Evolutionary conservation across 2,113 vertebrate genomes (phyloP), one percentile per base, ranked within the genome.

Genomic region (Amphiprion ocellaris): DNA sequence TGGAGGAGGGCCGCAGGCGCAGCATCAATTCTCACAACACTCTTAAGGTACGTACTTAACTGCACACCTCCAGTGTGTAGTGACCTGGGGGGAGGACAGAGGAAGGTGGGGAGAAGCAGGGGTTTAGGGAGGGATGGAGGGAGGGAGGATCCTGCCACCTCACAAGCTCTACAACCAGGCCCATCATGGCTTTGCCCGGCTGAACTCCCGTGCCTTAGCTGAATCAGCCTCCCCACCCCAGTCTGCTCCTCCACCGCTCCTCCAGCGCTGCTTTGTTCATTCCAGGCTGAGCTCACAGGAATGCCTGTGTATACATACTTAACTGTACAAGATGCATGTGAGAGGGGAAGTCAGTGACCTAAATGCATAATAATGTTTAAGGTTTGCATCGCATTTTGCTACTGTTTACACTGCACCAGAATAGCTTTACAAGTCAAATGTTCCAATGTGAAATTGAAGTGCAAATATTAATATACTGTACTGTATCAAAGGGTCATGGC

Each of bases 1-100:
- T 98, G 92, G 98, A 99, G 87, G 98, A 98, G 15, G 97, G 96
- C 17, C 92, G 98, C 50, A 92, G 97, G 12, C 93, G 97, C 77
- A 97, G 97, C 10, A 92, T 97, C 78, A 96, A 95, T 24, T 96
- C 98, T 17, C 98, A 98, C 92, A 95, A 93, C 26, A 90, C 97
- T 1, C 97, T 99, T 67, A 99, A 99, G 97, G 98, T 99, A 96
- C 37, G 39, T 10, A 37, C 56, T 39, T 69, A 15, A 23, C 52
- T 37, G 63, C 54, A 63, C 74, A 84, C 74, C 69, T 74, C 72
- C 21, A 17, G 19, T 69, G 65, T 52, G 69, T 62, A 26, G 69
- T 24, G 64, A 63, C 37, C 41, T 2, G 4, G 28, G 65, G 63
- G 66, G 53, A 47, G 47, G 81, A 44, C 17, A 37, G 41, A 26